These are phyloP conservation scores for Whitmania pigra DNA, from an alignment of 1,140 invertebrate species.

Conservation along the genomic window DNA sequence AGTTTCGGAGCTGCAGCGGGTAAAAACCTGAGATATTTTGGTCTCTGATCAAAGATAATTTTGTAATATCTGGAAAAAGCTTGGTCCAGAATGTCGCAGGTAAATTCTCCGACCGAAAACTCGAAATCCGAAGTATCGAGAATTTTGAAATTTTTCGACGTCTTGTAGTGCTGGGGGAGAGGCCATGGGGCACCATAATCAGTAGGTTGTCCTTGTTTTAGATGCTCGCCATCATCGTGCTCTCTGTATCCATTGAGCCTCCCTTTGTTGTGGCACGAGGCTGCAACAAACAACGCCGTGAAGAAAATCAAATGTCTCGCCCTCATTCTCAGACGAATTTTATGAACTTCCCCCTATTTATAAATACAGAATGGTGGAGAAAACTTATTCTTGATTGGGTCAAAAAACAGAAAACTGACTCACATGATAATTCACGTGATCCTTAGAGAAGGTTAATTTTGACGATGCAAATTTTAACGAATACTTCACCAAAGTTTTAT, in stretches of 20 bases:
- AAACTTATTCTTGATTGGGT: too few species aligned
- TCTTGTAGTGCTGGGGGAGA: slow-evolving; percentile 28
- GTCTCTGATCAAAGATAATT: slow-evolving; percentile 27
- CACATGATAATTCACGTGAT: too few species aligned
- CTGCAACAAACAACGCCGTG: background rate
- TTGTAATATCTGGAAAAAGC: slow-evolving; percentile 29
- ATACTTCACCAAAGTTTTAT: too few species aligned
- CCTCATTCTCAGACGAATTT: background rate
- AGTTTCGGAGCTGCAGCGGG: too few species aligned
- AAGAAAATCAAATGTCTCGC: background rate
- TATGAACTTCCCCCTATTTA: too few species aligned
- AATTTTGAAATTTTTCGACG: slow-evolving; percentile 21
- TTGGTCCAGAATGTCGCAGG: slow-evolving; percentile 28
- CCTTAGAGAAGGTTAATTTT: too few species aligned
- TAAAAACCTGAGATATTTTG: slow-evolving; percentile 10
- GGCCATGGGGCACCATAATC: slow-evolving; percentile 33
- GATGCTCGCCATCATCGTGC: too few species aligned
- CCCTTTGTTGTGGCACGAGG: background rate
- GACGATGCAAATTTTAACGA: too few species aligned
- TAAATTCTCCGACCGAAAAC: slow-evolving; percentile 25
- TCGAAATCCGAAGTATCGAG: slow-evolving; percentile 30
- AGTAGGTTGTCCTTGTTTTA: too few species aligned
- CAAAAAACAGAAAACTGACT: too few species aligned
- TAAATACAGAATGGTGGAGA: too few species aligned
- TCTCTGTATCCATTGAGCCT: too few species aligned